phyloP scores from a whole-genome alignment of 2,113 vertebrate species.

The Sapajus apella region DNA sequence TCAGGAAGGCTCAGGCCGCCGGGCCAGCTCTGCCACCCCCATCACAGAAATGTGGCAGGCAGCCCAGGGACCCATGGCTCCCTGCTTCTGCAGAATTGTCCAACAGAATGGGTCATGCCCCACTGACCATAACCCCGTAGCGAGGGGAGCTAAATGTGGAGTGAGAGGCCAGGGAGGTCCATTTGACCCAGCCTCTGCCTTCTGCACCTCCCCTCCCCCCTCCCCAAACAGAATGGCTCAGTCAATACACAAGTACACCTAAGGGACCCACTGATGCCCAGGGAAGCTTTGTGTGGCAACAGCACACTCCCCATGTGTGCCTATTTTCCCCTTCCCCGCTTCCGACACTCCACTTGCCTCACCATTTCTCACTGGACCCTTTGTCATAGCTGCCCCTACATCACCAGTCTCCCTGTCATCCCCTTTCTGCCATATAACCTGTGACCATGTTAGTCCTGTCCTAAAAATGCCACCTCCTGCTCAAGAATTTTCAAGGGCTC shows the following conservation, averaged over 20 bases:
- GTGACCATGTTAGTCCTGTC: background rate
- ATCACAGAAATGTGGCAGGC: background rate
- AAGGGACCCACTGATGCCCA: background rate
- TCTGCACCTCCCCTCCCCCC: background rate
- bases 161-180: background rate
- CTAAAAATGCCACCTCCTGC: background rate
- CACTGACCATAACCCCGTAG: background rate
- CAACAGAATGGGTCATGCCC: background rate
- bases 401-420: background rate
- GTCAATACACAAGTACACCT: background rate
- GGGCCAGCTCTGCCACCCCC: background rate
- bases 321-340: background rate
- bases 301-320: fast-evolving
- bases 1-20: background rate
- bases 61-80: background rate
- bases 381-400: background rate
- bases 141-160: background rate
- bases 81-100: background rate
- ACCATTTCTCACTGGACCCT: background rate
- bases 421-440: background rate
- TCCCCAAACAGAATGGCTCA: background rate
- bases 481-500: constrained; percentile 4
- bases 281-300: background rate
- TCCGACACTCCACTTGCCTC: background rate
- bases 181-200: background rate